Conservation (phyloP, 2,797 vertebrate species). For the Bufotes viridis region DNA sequence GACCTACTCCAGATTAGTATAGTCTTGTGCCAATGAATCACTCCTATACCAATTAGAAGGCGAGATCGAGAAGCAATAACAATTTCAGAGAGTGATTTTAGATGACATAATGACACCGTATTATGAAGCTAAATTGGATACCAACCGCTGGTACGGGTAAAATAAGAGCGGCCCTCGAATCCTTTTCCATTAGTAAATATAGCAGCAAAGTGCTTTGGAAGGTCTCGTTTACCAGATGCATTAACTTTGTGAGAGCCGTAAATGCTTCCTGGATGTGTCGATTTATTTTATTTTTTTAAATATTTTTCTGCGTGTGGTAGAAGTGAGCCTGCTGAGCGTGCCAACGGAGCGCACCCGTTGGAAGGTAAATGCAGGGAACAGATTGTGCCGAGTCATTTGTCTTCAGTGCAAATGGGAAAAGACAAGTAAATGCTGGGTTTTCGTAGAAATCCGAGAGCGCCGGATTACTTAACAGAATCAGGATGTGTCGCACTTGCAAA, state of each 20-base stretch:
- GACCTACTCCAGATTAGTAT: slow-evolving; percentile 65
- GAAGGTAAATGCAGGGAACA: slow-evolving; percentile 42
- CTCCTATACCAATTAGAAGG: slow-evolving; percentile 62
- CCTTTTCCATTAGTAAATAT: slow-evolving; percentile 51
- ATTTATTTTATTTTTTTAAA: slow-evolving; percentile 19
- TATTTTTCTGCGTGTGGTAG: slow-evolving; percentile 35
- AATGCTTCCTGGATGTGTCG: slow-evolving; percentile 10
- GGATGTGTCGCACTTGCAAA: not conserved
- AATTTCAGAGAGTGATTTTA: slow-evolving; percentile 59
- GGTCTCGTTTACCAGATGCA: slow-evolving; percentile 35
- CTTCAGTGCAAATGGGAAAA: slow-evolving; percentile 36
- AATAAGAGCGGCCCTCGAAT: slow-evolving; percentile 32
- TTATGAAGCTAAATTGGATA: slow-evolving; percentile 60
- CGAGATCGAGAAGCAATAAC: slow-evolving; percentile 60
- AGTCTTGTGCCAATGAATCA: slow-evolving; percentile 67
- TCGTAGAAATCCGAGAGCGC: slow-evolving; percentile 18
- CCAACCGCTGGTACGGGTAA: slow-evolving; percentile 49
- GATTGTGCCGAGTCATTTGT: slow-evolving; percentile 48
- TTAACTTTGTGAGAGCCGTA: slow-evolving; percentile 37
- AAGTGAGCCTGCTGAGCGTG: slow-evolving; percentile 13
- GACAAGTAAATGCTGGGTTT: slow-evolving; percentile 18
- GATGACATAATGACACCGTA: slow-evolving; percentile 59
- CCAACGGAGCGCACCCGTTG: not conserved
- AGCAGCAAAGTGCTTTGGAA: slow-evolving; percentile 26
- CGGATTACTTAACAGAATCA: slow-evolving; percentile 38